phyloP scores from a whole-genome alignment of 2,888 invertebrate genomes.

The Bembecia ichneumoniformis region DNA sequence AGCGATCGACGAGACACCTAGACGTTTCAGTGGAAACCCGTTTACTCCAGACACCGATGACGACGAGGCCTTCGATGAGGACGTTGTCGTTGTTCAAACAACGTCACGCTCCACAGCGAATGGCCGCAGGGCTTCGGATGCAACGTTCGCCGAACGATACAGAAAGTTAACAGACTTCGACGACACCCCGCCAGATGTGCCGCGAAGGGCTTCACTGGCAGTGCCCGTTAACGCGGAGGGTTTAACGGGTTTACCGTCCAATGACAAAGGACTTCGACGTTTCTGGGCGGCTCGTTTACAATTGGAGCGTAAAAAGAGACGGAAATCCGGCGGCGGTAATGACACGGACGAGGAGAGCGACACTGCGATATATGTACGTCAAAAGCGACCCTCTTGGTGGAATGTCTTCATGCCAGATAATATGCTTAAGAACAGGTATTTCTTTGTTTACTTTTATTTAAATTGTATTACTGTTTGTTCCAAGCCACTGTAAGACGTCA shows the following conservation, averaged over 20 bases:
- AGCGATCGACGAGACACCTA: slow-evolving; percentile 52
- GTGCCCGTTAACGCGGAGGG: slow-evolving; percentile 46
- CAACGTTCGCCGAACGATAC: slow-evolving; percentile 59
- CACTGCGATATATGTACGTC: slow-evolving; percentile 64
- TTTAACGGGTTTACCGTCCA: slow-evolving; percentile 40
- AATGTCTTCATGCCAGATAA: slow-evolving; percentile 88
- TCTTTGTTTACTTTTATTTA: slow-evolving; percentile 5
- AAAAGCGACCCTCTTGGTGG: slow-evolving; percentile 91
- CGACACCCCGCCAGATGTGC: slow-evolving; percentile 49
- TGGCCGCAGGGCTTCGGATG: slow-evolving; percentile 61
- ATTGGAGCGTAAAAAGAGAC: slow-evolving; percentile 67
- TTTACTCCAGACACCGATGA: slow-evolving; percentile 50
- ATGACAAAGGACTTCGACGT: slow-evolving; percentile 73
- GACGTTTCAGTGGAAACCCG: slow-evolving; percentile 55
- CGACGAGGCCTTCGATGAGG: slow-evolving; percentile 50
- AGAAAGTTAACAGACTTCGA: slow-evolving; percentile 60
- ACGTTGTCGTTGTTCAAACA: slow-evolving; percentile 26
- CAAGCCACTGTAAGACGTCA: slow-evolving; percentile 2
- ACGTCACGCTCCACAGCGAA: slow-evolving; percentile 40
- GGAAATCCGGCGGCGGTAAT: slow-evolving; percentile 65
- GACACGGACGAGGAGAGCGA: slow-evolving; percentile 59
- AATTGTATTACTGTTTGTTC: background rate
- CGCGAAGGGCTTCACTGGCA: slow-evolving; percentile 60
- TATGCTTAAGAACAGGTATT: slow-evolving; percentile 78
- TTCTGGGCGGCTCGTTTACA: slow-evolving; percentile 74